phyloP scores from a whole-genome alignment of 2,888 invertebrate species.

The Sarcophaga rosellei region DNA sequence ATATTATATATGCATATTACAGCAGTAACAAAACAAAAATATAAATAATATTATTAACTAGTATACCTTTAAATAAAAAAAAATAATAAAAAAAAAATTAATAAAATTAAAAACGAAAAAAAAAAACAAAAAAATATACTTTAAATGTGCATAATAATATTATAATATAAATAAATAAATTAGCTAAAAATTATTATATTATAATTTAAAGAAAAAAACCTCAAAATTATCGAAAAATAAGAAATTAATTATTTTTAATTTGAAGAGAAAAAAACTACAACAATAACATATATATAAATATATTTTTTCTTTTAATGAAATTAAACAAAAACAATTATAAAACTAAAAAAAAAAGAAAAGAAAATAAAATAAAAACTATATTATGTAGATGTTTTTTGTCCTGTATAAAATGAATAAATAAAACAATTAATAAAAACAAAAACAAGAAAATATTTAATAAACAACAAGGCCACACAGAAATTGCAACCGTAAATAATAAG shows the following conservation, averaged over 20 bases:
- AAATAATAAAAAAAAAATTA: slow-evolving; percentile 55
- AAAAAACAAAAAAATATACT: slow-evolving; percentile 70
- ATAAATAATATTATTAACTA: slow-evolving; percentile 64
- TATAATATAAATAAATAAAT: slow-evolving; percentile 66
- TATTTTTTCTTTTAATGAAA: slow-evolving; percentile 50
- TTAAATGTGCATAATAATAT: slow-evolving; percentile 68
- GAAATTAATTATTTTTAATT: slow-evolving; percentile 48
- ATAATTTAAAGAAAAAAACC: slow-evolving; percentile 45
- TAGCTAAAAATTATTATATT: slow-evolving; percentile 52
- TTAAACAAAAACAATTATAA: background rate
- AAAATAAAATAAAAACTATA: slow-evolving; percentile 66
- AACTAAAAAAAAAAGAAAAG: slow-evolving; percentile 43
- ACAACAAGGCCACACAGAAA: slow-evolving; percentile 61
- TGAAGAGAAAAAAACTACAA: slow-evolving; percentile 29
- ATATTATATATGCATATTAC: slow-evolving; percentile 77
- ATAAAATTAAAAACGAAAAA: slow-evolving; percentile 68
- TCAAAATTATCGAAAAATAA: slow-evolving; percentile 48
- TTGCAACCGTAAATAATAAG: slow-evolving; percentile 70
- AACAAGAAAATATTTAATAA: slow-evolving; percentile 56
- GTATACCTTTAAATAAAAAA: slow-evolving; percentile 56
- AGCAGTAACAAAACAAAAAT: slow-evolving; percentile 46
- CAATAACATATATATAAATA: slow-evolving; percentile 29
- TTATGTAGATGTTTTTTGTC: slow-evolving; percentile 80
- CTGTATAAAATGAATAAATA: slow-evolving; percentile 76
- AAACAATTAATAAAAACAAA: slow-evolving; percentile 62